Evolutionary conservation across 1,140 invertebrate species (phyloP), one percentile per base, ranked within the genome.

Genomic region (Bombus cullumanus): DNA sequence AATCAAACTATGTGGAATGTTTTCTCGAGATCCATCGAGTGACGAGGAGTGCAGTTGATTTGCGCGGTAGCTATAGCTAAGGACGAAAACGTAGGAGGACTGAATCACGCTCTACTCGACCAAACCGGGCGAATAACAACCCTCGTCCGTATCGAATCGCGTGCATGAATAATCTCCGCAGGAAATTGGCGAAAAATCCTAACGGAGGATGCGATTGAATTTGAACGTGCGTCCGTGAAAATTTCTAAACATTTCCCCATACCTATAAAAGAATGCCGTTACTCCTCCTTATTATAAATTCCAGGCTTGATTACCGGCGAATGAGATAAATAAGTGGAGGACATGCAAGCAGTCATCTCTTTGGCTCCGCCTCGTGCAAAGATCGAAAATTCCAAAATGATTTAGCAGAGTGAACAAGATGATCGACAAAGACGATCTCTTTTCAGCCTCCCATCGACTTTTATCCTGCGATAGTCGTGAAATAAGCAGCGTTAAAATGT

Each of bases 1-100:
- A 91, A 91, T 91, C 78, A 76, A 80, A 87, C 34, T 39, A 31
- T 43, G 66, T 28, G 73, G 80, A 77, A 86, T 86, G 37, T 43
- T 77, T 57, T n/a, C 15, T 57, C 59, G 41, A 57, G 31, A 75
- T 59, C 1, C 68, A 22, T 53, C 71, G 12, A 8, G 22, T 3
- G 25, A 57, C 47, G 47, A 53, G 47, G 0, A n/a, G 2, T 5
- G 31, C 6, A 41, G 81, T 78, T 13, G 3, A 37, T 31, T 2
- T 18, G 31, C 47, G 18, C 6, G 1, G 0, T 8, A 53, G 18
- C 34, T 34, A 69, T 82, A 25, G 47, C 8, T 2, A 28, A 22
- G 39, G 18, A 39, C 57, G 41, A 28, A 12, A 66, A 3, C 34
- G 31, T 37, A 22, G 47, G 37, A 34, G 69, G 41, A 22, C 15